Conservation (phyloP, 2,797 vertebrate genomes). For the Adrianichthys oophorus region DNA sequence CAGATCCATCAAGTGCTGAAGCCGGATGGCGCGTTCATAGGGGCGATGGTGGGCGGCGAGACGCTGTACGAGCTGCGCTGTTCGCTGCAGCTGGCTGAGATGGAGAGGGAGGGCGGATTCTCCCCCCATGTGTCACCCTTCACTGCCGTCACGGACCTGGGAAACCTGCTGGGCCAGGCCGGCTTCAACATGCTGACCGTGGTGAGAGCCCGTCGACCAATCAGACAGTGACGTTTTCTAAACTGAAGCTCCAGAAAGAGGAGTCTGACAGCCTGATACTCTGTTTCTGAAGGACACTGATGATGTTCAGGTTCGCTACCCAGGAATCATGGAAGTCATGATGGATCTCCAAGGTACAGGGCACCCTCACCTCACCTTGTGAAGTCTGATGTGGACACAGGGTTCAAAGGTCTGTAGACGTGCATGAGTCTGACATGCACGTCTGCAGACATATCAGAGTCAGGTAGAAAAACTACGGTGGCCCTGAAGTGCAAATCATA, state of each 20-base stretch:
- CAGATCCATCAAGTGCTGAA: conserved; percentile 90
- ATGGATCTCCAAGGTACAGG: conserved; percentile 86
- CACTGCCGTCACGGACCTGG: conserved; percentile 88
- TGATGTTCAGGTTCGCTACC: conserved; percentile 91
- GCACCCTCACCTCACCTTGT: neutral
- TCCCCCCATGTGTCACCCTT: conserved; percentile 90
- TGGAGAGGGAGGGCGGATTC: conserved; percentile 92
- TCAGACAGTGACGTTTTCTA: too few species aligned
- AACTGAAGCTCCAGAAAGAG: neutral
- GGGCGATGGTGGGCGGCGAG: conserved; percentile 91
- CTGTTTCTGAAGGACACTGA: conserved; percentile 83
- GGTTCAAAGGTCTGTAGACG: too few species aligned
- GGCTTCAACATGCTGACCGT: conserved; percentile 94
- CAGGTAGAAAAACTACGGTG: too few species aligned
- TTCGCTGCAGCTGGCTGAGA: conserved; percentile 90
- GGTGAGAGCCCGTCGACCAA: conserved; percentile 71
- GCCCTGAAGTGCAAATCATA: too few species aligned
- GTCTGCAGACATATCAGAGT: too few species aligned
- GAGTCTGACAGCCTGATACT: neutral
- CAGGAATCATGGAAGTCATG: conserved; percentile 91
- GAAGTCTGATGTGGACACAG: too few species aligned
- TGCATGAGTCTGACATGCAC: too few species aligned
- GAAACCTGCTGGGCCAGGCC: conserved; percentile 87
- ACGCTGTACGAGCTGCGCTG: conserved; percentile 92
- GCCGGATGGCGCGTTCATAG: conserved; percentile 91